Percentiles rank a stretch among this genome's conserved stretches.
Conservation (phyloP, 2,113 vertebrate species). For the Egretta garzetta region DNA sequence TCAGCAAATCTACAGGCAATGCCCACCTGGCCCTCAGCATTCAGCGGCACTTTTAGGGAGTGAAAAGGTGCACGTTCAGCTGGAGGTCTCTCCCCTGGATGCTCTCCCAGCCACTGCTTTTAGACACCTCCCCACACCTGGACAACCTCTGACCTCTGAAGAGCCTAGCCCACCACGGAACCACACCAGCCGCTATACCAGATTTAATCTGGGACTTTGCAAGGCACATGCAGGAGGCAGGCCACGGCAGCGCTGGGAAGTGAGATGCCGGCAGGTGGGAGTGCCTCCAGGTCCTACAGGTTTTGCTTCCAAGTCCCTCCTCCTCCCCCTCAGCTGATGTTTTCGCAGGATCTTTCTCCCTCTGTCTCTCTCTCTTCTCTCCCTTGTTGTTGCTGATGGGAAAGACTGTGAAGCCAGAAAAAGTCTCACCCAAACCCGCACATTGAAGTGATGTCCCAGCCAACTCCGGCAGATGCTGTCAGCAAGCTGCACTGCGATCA, state of each 20-base stretch:
- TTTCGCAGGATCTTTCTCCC: background rate
- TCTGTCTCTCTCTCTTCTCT: too few species aligned
- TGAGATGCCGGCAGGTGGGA: background rate
- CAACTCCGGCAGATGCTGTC: background rate
- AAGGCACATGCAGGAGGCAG: background rate
- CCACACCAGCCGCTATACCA: background rate
- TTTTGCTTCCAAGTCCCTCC: background rate
- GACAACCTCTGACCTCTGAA: background rate
- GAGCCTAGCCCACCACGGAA: background rate
- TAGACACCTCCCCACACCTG: background rate
- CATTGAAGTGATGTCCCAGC: background rate
- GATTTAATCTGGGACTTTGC: background rate
- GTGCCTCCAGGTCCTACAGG: background rate
- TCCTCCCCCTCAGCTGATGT: background rate
- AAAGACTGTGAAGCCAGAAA: background rate
- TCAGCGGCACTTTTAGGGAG: background rate
- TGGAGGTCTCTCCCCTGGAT: background rate
- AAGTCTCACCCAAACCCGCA: background rate
- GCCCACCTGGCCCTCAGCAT: fast-evolving
- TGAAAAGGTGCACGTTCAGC: background rate
- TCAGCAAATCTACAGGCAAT: fast-evolving
- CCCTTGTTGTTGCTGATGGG: background rate
- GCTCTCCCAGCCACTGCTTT: background rate
- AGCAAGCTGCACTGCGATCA: background rate
- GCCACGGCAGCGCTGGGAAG: background rate